Evolutionary conservation across 37 sponge, comb jelly and placozoan genomes (phyloP).

Genomic region (Chondrilla cf. caribensis): DNA sequence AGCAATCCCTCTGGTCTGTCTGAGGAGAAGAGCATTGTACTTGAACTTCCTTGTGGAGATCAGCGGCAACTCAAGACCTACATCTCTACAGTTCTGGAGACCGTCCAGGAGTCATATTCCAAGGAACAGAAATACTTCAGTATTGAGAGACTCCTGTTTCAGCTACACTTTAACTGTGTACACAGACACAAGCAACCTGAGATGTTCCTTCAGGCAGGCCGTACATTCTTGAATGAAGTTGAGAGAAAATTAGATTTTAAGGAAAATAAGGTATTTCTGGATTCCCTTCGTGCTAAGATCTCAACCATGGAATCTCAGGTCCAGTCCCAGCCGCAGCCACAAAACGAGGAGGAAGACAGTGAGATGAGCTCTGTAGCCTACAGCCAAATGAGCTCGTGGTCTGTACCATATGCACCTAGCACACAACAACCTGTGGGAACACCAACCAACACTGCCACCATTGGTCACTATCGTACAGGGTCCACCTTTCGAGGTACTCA

Average conservation of each 20-base stretch:
- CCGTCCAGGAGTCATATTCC: not conserved
- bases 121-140: not conserved
- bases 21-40: not conserved
- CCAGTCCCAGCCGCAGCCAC: not conserved
- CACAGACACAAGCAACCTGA: not conserved
- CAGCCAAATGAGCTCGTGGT: not conserved
- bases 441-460: not conserved
- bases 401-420: not conserved
- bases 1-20: not conserved
- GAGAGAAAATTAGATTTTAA: too few species aligned
- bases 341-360: not conserved
- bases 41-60: not conserved
- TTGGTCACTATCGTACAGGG: not conserved
- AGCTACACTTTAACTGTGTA: constrained; percentile 7
- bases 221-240: too few species aligned
- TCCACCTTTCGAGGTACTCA: not conserved
- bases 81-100: not conserved
- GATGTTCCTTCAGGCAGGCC: too few species aligned
- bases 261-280: not conserved
- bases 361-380: not conserved
- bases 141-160: constrained; percentile 15
- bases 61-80: not conserved
- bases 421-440: too few species aligned
- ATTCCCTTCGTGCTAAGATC: not conserved
- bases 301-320: not conserved